Base-by-base conservation (phyloP, 1,140 invertebrate genomes). In the Hermatobates lingyangjiaoensis region DNA sequence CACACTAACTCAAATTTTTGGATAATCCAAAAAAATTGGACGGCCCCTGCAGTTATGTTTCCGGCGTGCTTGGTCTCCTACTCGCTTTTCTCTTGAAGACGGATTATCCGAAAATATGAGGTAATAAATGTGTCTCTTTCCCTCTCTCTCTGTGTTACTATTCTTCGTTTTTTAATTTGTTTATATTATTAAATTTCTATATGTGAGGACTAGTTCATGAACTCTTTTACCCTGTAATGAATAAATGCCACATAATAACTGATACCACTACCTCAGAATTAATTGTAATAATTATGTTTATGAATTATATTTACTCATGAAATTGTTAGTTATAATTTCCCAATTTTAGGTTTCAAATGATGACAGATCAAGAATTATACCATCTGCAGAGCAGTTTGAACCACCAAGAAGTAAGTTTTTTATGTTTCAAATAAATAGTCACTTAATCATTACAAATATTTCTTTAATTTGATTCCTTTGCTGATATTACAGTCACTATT, bases 301-400 rank as follows among this genome's bases (percentile, higher is more conserved):
- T 34, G 26, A 28, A 44, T 27, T 28, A 49, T 45, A 27, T 40
- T 56, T 55, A 39, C 44, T 38, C 28, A 52, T 54, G 56, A 27
- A 56, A 39, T 45, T 45, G 52, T 46, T 27, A 54, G 27, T 53
- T 28, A 20, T 5, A 44, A 56, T 55, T 50, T 52, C 54, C 47
- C 3, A 39, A 56, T 72, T 71, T 21, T 63, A 83, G 80, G 66
- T 72, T 61, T 72, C 54, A 62, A 68, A 75, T 30, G 75, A 83
- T 67, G 79, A 81, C 57, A 71, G 83, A 58, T 77, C 79, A 1
- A 71, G 81, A 25, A 83, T 86, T 56, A 67, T 84, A 30, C 88
- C 88, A 50, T 83, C 81, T 48, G 87, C 88, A 14, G 71, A 74
- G 10, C 77, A 75, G 45, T 90, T 85, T 62, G 85, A 88, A 65